These are phyloP conservation scores for Globicephala melas DNA, from an alignment of 2,113 vertebrate genomes.

Conservation along the genomic window DNA sequence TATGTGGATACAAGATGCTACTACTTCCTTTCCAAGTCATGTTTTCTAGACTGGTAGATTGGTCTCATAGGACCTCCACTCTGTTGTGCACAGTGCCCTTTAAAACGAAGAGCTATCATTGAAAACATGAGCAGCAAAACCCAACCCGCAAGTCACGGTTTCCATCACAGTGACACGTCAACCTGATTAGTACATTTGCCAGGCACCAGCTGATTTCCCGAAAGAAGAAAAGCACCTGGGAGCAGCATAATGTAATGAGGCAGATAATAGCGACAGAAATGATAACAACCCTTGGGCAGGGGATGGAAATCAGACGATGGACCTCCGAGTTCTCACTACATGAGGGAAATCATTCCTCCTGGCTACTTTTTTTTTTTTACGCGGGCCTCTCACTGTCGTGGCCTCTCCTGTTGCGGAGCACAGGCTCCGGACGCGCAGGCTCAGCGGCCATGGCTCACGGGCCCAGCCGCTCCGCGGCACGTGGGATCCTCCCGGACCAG, in stretches of 20 bases:
- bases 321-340: not conserved
- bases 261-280: not conserved
- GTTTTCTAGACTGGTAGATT: not conserved
- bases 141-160: slow-evolving; percentile 4
- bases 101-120: not conserved
- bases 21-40: not conserved
- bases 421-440: no score
- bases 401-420: no score
- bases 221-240: slow-evolving; percentile 35
- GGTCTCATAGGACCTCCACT: slow-evolving; percentile 4
- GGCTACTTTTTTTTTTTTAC: not conserved
- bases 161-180: slow-evolving; percentile 38
- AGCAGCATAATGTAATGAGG: not conserved
- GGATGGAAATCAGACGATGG: not conserved
- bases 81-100: not conserved
- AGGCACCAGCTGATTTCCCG: slow-evolving; percentile 24
- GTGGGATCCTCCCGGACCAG: no score
- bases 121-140: not conserved
- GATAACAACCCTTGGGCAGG: not conserved
- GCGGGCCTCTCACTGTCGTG: no score
- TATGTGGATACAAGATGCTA: not conserved
- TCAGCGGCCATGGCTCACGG: no score
- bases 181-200: slow-evolving; percentile 16
- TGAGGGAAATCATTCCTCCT: not conserved
- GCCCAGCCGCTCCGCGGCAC: no score